Evolutionary conservation across 2,113 vertebrate species (phyloP).

Genomic region (Sinosuthora webbiana): DNA sequence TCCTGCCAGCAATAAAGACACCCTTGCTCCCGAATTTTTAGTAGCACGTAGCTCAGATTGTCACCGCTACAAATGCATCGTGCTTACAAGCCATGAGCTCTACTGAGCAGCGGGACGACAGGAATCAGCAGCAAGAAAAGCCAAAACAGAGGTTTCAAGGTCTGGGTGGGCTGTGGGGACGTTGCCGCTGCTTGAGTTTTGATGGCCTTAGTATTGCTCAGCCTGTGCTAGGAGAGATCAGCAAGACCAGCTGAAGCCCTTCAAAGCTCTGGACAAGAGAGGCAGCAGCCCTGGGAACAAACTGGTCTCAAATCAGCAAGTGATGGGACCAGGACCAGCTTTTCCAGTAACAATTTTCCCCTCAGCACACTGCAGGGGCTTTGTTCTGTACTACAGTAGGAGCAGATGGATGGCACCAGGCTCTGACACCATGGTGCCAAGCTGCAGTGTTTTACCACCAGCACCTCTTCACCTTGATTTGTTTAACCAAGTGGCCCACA

Average conservation of each 20-base stretch:
- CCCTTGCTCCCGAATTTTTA: constrained; percentile 29
- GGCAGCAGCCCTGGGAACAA: neutral
- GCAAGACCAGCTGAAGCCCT: neutral
- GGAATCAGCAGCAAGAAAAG: neutral
- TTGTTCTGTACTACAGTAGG: neutral
- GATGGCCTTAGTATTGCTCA: neutral
- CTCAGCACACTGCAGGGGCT: neutral
- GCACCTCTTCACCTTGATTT: neutral
- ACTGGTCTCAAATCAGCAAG: neutral
- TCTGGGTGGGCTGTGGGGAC: neutral
- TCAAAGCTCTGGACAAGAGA: neutral
- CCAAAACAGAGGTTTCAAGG: neutral
- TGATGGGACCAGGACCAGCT: neutral
- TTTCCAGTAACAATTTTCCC: neutral
- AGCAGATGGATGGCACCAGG: neutral
- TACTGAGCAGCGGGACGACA: neutral
- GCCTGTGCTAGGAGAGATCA: neutral
- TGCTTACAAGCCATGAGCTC: neutral
- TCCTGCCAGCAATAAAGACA: constrained; percentile 52
- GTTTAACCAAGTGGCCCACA: neutral
- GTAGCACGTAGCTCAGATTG: neutral
- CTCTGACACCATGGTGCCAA: neutral
- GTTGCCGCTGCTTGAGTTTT: accelerated
- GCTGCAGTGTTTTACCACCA: neutral
- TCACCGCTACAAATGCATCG: neutral